Conservation (phyloP, 2,113 vertebrate species). For the Bungarus multicinctus region DNA sequence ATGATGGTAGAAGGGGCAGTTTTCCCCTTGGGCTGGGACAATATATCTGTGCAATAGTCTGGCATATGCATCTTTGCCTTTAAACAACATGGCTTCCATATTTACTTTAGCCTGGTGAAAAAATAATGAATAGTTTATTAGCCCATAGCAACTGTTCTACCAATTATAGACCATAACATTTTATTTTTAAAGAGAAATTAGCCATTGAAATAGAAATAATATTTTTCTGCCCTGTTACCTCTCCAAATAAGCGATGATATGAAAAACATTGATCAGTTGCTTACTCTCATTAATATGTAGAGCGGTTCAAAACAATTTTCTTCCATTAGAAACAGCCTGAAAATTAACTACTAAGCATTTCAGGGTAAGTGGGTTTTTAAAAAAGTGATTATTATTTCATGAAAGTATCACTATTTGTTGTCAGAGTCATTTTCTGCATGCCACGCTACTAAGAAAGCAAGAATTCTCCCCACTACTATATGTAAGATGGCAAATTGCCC, state of each 20-base stretch:
- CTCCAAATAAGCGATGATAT: no score
- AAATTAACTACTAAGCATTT: neutral
- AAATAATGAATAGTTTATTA: neutral
- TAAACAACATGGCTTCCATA: neutral
- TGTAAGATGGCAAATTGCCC: constrained; percentile 15
- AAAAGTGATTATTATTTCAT: neutral
- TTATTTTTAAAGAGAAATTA: neutral
- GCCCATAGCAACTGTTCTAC: neutral
- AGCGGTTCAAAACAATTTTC: neutral
- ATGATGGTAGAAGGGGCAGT: neutral
- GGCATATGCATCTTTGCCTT: neutral
- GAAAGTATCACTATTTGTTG: rapidly evolving
- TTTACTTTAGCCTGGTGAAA: neutral
- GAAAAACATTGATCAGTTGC: neutral
- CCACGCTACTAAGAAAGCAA: neutral
- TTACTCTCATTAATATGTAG: neutral
- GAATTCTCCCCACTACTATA: neutral
- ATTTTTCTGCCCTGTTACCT: neutral
- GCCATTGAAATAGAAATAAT: neutral
- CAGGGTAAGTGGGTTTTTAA: neutral
- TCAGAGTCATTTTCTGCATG: neutral
- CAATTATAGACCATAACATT: neutral
- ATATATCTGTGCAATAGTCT: neutral
- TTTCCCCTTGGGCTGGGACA: neutral
- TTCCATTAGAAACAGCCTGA: neutral